These are phyloP conservation scores for Carposina sasakii DNA, from an alignment of 1,140 invertebrate genomes.

Conservation along the genomic window DNA sequence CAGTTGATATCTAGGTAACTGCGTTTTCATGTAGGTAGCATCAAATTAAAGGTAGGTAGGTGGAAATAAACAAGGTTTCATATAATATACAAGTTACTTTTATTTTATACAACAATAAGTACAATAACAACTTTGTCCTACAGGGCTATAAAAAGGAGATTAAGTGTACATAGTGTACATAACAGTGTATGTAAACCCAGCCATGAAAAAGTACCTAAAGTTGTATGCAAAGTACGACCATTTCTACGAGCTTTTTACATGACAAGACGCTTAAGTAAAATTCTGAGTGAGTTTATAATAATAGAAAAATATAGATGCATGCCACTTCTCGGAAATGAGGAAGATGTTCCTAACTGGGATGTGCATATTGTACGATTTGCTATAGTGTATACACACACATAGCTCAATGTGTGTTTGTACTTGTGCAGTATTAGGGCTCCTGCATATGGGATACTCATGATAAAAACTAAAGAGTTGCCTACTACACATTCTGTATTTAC, in stretches of 20 bases:
- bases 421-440: no score
- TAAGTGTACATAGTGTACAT: no score
- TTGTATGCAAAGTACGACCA: slow-evolving; percentile 12
- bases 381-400: slow-evolving; percentile 37
- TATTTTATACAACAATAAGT: slow-evolving; percentile 54
- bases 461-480: no score
- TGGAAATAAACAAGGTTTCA: no score
- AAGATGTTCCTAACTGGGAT: slow-evolving; percentile 43
- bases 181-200: no score
- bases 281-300: slow-evolving; percentile 38
- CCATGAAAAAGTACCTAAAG: slow-evolving; percentile 13
- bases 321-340: slow-evolving; percentile 51
- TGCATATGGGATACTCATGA: no score
- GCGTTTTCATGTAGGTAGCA: no score
- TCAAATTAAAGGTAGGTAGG: no score
- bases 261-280: slow-evolving; percentile 36
- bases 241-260: no score
- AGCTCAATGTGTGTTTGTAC: no score
- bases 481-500: no score
- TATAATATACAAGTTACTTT: slow-evolving; percentile 41
- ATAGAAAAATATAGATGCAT: slow-evolving; percentile 49
- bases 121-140: slow-evolving; percentile 33
- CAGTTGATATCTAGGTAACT: no score
- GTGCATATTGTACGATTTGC: slow-evolving; percentile 45
- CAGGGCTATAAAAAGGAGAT: slow-evolving; percentile 22